Base-by-base conservation (phyloP, 2,888 invertebrate genomes). In the Parasteatoda lunata region DNA sequence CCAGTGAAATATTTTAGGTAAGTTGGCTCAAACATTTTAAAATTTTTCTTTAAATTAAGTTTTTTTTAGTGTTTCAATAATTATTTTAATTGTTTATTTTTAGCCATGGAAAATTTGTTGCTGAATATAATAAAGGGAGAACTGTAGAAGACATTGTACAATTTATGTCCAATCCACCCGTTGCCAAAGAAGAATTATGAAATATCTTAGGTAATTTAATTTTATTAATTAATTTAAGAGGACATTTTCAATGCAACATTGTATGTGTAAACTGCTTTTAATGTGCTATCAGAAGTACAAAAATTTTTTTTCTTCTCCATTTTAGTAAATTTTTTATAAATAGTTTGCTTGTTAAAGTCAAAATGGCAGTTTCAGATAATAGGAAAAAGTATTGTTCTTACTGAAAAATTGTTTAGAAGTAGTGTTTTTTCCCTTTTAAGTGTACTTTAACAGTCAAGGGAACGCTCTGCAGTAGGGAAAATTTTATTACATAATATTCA, bases 111-210 rank as follows among this genome's bases (percentile, higher is more conserved):
- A 92, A 93, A 77, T 91, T 91, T 5, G 89, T 94, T 0, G 92
- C 92, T 0, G 93, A 94, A 77, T 95, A 95, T 91, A 92, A 92
- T 0, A 94, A 94, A 0, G 93, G 93, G 70, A 92, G 94, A 8
- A 93, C 93, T 0, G 90, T 91, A 0, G 93, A 93, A 0, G 94
- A 94, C 88, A 93, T 95, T 91, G 91, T 93, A 11, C 90, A 91
- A 0, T 95, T 94, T 91, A 93, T 94, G 90, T 91, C 90, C 73
- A 90, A 89, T 81, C 89, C 71, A 70, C 49, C 75, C 11, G 64
- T 75, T 13, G 54, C 48, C 9, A 85, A 76, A 72, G 80, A 86
- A 68, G 85, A 86, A 54, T 52, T 86, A 68, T 86, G 71, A 85
- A 65, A 48, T 69, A 13, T 52, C 11, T 47, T 49, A 65, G 6